These are phyloP conservation scores for Diarsia rubi DNA, from an alignment of 2,888 invertebrate species.

Conservation along the genomic window DNA sequence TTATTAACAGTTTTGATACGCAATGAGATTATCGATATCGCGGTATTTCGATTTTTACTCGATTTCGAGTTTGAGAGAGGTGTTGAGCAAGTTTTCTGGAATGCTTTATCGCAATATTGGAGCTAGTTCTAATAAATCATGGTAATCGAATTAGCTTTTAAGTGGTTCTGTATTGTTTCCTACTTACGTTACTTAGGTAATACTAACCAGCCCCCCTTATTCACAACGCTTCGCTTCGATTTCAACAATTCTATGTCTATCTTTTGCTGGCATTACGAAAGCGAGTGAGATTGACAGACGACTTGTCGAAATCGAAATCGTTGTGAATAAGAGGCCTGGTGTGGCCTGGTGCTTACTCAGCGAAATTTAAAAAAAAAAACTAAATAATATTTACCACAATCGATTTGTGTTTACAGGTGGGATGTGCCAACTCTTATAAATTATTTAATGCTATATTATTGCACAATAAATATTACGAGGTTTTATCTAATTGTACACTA, in stretches of 20 bases:
- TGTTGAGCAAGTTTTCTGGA: constrained; percentile 27
- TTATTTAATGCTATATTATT: constrained; percentile 39
- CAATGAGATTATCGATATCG: constrained; percentile 38
- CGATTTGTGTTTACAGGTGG: constrained; percentile 5
- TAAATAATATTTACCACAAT: not conserved
- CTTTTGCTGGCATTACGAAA: no score
- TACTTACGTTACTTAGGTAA: not conserved
- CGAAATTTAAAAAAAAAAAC: not conserved
- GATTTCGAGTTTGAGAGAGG: constrained; percentile 27
- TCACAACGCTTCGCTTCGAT: no score
- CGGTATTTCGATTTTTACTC: constrained; percentile 46
- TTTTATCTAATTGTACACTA: constrained; percentile 43
- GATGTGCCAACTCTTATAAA: constrained; percentile 11
- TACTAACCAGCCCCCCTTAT: not conserved
- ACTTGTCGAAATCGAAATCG: no score
- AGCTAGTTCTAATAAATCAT: constrained; percentile 6
- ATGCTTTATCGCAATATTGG: constrained; percentile 30
- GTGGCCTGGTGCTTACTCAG: no score
- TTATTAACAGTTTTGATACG: constrained; percentile 74
- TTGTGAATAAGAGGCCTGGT: no score
- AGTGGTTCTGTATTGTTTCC: not conserved
- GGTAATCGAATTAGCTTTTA: constrained; percentile 35
- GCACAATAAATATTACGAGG: constrained; percentile 40
- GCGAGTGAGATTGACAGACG: no score
- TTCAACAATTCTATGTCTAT: no score